Evolutionary conservation across 2,113 vertebrate genomes (phyloP).

Genomic region (Podocnemis expansa): DNA sequence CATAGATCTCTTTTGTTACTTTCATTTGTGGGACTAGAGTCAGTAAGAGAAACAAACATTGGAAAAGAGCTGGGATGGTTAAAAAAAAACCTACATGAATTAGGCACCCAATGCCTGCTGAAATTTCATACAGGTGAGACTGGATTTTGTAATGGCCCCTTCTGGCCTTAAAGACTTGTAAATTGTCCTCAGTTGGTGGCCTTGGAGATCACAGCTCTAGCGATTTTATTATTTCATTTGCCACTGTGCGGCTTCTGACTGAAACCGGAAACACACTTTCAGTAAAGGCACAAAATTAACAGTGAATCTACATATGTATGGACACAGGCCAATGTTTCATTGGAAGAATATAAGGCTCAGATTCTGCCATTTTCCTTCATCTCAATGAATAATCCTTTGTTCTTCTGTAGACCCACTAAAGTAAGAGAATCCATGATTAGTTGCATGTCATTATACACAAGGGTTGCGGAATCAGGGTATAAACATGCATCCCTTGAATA

Average conservation of each 20-base stretch:
- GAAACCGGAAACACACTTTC: slow-evolving; percentile 30
- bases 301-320: slow-evolving; percentile 46
- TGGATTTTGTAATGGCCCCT: neutral
- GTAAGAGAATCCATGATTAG: neutral
- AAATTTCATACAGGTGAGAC: neutral
- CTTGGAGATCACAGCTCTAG: neutral
- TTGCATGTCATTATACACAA: too few species aligned
- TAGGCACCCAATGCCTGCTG: neutral
- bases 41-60: neutral
- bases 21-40: neutral
- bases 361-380: neutral
- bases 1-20: neutral
- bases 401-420: neutral
- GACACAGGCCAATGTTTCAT: neutral
- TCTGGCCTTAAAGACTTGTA: neutral
- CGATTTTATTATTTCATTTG: slow-evolving; percentile 18
- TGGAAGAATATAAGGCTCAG: neutral
- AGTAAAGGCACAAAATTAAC: slow-evolving; percentile 47
- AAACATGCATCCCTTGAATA: neutral
- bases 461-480: neutral
- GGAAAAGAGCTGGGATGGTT: neutral
- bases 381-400: neutral
- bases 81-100: neutral
- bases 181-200: accelerated
- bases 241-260: slow-evolving; percentile 36